Evolutionary conservation across 2,113 vertebrate species (phyloP).

Genomic region (Perognathus longimembris): DNA sequence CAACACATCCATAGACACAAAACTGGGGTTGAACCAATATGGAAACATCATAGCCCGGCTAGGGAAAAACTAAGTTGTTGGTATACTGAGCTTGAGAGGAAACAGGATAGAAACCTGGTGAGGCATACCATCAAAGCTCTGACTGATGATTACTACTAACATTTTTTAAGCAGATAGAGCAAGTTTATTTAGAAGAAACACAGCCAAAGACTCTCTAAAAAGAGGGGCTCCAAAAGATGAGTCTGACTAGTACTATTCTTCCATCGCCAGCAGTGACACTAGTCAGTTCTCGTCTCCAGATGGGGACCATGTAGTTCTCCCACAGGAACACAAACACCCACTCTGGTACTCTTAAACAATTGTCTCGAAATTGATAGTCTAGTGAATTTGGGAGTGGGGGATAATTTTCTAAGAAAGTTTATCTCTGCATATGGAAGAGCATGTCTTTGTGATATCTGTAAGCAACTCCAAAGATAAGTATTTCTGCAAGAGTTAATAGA

Average conservation of each 20-base stretch:
- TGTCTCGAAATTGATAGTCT: neutral
- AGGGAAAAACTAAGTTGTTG: neutral
- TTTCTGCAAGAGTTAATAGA: conserved; percentile 22
- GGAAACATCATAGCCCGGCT: neutral
- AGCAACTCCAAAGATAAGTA: neutral
- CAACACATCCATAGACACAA: neutral
- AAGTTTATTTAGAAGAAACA: no score
- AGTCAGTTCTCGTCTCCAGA: neutral
- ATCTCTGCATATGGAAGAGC: neutral
- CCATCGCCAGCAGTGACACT: neutral
- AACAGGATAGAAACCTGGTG: neutral
- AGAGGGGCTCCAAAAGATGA: no score
- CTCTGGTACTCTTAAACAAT: neutral
- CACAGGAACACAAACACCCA: neutral
- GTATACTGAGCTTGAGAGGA: neutral
- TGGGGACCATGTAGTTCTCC: neutral
- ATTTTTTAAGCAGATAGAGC: neutral
- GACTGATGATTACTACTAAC: neutral
- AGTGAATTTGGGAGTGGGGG: neutral
- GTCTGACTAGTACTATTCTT: neutral
- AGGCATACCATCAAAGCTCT: neutral
- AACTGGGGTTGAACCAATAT: neutral
- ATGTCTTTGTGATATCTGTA: neutral
- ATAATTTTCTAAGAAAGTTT: conserved; percentile 27
- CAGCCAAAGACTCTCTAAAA: no score